phyloP scores from a whole-genome alignment of 1,140 invertebrate genomes.

The Drosophila sulfurigaster region DNA sequence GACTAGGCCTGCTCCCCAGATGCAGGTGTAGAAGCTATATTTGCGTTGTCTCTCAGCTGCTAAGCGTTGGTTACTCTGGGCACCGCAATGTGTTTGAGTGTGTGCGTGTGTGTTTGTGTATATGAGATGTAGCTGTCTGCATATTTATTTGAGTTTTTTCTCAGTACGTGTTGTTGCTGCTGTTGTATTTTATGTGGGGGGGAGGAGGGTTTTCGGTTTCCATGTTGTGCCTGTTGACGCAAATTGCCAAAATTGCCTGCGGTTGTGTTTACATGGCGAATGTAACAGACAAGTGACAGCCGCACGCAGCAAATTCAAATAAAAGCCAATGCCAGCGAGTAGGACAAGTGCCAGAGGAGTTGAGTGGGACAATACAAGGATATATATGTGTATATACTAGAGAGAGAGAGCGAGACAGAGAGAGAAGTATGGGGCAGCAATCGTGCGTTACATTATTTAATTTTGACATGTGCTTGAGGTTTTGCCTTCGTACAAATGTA shows the following conservation, averaged over 20 bases:
- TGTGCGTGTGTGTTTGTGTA: neutral
- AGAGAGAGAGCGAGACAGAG: neutral
- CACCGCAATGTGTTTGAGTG: neutral
- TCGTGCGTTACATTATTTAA: conserved; percentile 82
- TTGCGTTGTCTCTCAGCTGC: conserved; percentile 37
- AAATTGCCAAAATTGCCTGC: conserved; percentile 83
- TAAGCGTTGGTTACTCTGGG: conserved; percentile 18
- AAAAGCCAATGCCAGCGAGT: conserved; percentile 70
- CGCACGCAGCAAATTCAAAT: conserved; percentile 81
- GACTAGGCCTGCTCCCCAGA: neutral
- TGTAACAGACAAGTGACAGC: conserved; percentile 82
- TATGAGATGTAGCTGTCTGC: conserved; percentile 3
- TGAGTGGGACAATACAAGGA: conserved; percentile 16
- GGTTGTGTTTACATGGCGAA: conserved; percentile 82
- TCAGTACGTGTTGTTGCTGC: neutral
- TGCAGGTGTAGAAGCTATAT: conserved; percentile 15
- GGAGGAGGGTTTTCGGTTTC: conserved; percentile 42
- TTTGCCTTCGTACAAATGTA: conserved; percentile 45
- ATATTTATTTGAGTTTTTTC: conserved; percentile 6
- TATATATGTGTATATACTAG: conserved; percentile 1
- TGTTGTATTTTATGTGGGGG: conserved; percentile 14
- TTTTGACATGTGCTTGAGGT: conserved; percentile 82
- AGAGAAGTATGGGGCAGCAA: conserved; percentile 60
- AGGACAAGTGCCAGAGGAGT: neutral
- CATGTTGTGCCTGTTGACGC: conserved; percentile 79